Conservation (phyloP, 2,113 vertebrate genomes). For the Danio rerio region DNA sequence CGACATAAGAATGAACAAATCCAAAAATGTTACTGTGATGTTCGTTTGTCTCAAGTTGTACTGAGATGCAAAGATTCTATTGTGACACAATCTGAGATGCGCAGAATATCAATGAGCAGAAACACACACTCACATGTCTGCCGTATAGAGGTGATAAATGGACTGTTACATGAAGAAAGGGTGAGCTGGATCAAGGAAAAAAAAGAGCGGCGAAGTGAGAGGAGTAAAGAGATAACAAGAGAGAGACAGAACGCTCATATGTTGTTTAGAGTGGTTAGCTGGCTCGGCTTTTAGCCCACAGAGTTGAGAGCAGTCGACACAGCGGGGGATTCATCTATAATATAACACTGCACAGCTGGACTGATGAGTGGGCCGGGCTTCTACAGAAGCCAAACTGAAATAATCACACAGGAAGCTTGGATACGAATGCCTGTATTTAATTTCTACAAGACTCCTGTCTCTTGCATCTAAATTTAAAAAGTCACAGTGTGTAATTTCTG, state of each 20-base stretch:
- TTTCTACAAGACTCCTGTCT: not conserved
- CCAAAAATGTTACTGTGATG: conserved; percentile 11
- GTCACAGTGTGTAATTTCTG: not conserved
- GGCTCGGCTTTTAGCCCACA: conserved; percentile 29
- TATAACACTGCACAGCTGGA: conserved; percentile 50
- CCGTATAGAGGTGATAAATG: not conserved
- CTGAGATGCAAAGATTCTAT: not conserved
- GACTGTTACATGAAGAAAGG: not conserved
- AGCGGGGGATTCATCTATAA: conserved; percentile 49
- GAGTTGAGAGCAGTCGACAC: conserved; percentile 36
- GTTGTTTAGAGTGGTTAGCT: conserved; percentile 26
- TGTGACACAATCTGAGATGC: not conserved
- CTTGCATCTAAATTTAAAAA: not conserved
- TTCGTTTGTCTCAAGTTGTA: not conserved
- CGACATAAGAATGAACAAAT: not conserved
- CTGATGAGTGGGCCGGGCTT: not conserved
- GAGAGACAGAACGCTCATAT: not conserved
- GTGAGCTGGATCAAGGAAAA: not conserved
- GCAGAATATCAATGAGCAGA: not conserved
- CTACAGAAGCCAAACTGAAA: not conserved
- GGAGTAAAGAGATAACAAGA: not conserved
- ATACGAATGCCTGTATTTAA: not conserved
- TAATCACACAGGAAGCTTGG: not conserved
- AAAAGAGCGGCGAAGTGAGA: not conserved
- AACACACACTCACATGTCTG: not conserved